Evolutionary conservation across 2,113 vertebrate species (phyloP).

Genomic region (Mesitornis unicolor): DNA sequence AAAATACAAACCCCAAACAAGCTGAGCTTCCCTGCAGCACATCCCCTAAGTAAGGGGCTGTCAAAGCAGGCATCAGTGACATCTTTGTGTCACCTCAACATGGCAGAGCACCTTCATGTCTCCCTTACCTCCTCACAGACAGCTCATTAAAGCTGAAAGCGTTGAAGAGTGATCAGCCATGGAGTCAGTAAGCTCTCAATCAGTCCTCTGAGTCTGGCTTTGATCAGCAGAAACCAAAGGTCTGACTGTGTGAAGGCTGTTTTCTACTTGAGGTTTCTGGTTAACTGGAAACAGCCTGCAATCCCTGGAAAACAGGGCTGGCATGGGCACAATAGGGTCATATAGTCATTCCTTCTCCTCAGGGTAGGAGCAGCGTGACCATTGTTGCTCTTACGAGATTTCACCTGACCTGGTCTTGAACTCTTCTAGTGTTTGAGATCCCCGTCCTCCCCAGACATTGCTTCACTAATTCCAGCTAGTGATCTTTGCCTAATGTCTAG

Average conservation of each 20-base stretch:
- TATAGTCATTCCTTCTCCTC: not conserved
- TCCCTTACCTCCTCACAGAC: not conserved
- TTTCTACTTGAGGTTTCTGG: not conserved
- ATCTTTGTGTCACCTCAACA: not conserved
- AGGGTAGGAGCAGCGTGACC: not conserved
- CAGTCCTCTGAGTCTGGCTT: not conserved
- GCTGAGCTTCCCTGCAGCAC: not conserved
- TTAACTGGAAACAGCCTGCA: not conserved
- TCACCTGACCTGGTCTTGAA: not conserved
- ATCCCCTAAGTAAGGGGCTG: not conserved
- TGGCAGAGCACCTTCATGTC: not conserved
- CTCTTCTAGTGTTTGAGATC: not conserved
- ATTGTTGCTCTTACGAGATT: not conserved
- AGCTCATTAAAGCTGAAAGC: slow-evolving; percentile 24
- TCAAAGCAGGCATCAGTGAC: slow-evolving; percentile 13
- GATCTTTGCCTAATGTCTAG: not conserved
- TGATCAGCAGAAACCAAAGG: slow-evolving; percentile 13
- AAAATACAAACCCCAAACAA: not conserved
- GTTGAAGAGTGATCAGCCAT: not conserved
- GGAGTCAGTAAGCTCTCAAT: not conserved
- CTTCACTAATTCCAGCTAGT: not conserved
- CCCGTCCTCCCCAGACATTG: not conserved
- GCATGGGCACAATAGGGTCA: not conserved
- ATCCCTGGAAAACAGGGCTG: not conserved
- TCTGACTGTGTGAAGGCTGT: not conserved